Conservation (phyloP, 1,140 invertebrate genomes). For the Hylaeus volcanicus region DNA sequence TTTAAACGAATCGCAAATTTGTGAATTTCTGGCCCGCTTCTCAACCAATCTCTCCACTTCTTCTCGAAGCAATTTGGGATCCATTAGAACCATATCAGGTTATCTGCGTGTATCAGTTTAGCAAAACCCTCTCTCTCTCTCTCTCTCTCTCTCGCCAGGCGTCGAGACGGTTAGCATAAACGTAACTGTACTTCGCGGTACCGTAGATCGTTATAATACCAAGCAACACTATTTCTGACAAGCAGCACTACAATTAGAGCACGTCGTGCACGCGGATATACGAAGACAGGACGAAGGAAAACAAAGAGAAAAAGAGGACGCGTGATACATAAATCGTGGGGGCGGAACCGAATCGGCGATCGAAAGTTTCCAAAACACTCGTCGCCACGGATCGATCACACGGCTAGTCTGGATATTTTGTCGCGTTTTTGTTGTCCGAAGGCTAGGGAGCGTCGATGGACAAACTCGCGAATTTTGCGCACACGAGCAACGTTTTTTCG, state of each 20-base stretch:
- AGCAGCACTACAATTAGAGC: slow-evolving; percentile 64
- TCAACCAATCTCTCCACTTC: not conserved
- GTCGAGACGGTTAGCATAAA: slow-evolving; percentile 51
- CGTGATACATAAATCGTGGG: not conserved
- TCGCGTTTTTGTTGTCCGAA: not conserved
- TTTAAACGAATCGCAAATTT: slow-evolving; percentile 1
- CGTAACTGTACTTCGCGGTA: slow-evolving; percentile 60
- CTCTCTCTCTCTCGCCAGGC: slow-evolving; percentile 14
- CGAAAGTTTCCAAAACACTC: slow-evolving; percentile 40
- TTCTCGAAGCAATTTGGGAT: not conserved
- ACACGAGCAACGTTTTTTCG: not conserved
- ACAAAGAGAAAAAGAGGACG: not conserved
- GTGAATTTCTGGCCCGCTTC: not conserved
- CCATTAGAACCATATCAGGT: slow-evolving; percentile 5
- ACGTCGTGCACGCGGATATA: slow-evolving; percentile 55
- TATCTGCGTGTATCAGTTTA: slow-evolving; percentile 4
- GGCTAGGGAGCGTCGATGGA: not conserved
- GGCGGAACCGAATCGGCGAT: slow-evolving; percentile 5
- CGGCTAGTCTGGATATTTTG: not conserved
- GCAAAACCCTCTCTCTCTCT: slow-evolving; percentile 15
- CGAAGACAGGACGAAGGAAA: not conserved
- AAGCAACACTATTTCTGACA: slow-evolving; percentile 66
- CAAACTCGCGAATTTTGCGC: not conserved
- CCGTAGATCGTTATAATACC: slow-evolving; percentile 61
- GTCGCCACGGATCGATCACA: not conserved